phyloP scores from a whole-genome alignment of 2,113 vertebrate species.

The Poicephalus meyeri region DNA sequence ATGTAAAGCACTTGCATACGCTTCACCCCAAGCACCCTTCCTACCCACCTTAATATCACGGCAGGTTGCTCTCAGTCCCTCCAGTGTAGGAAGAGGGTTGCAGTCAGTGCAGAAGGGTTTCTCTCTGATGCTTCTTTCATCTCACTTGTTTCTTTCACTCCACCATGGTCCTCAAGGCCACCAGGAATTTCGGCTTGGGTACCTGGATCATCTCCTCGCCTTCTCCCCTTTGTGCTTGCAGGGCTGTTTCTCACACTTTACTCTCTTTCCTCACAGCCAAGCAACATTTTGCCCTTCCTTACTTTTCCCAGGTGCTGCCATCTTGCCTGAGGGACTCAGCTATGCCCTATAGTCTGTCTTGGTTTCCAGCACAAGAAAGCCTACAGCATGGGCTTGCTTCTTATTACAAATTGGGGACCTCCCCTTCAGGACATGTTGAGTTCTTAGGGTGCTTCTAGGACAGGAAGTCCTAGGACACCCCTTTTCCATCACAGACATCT shows the following conservation, averaged over 20 bases:
- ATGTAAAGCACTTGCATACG: background rate
- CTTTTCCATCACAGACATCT: background rate
- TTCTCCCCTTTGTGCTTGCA: fast-evolving
- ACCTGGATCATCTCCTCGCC: background rate
- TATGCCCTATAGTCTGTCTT: fast-evolving
- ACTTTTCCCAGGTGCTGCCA: fast-evolving
- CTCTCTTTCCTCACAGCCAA: fast-evolving
- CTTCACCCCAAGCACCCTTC: background rate
- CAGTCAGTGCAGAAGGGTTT: background rate
- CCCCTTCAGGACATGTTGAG: background rate
- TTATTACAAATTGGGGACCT: background rate
- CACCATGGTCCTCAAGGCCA: too few species aligned
- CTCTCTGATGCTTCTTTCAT: background rate
- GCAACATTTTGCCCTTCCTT: background rate
- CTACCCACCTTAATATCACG: background rate
- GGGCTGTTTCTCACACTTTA: background rate
- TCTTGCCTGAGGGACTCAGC: fast-evolving
- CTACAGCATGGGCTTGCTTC: background rate
- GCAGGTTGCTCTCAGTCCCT: background rate
- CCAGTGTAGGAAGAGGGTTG: background rate
- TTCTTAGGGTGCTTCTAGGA: background rate
- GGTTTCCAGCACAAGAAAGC: background rate
- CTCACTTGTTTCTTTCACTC: background rate
- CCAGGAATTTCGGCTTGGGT: fast-evolving
- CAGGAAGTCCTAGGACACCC: background rate